phyloP scores from a whole-genome alignment of 2,113 vertebrate species.

The Rhinoptilus africanus region DNA sequence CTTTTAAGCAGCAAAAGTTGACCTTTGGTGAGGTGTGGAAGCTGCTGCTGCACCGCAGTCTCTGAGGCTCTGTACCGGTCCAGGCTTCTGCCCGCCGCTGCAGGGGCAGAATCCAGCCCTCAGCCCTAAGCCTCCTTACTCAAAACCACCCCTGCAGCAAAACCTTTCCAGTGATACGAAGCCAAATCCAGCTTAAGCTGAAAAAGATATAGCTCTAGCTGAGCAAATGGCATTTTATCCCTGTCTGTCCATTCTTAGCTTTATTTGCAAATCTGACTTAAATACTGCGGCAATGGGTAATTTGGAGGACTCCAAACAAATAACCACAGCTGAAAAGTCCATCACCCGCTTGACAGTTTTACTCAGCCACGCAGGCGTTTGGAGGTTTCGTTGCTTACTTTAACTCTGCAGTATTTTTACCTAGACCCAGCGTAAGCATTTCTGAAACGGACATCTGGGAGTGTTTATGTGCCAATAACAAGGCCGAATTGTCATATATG shows the following conservation, averaged over 20 bases:
- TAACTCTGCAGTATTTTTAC: background rate
- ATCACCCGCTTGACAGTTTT: background rate
- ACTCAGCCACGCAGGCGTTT: background rate
- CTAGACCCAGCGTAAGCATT: background rate
- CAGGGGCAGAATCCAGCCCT: background rate
- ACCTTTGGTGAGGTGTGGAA: fast-evolving
- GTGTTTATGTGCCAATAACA: background rate
- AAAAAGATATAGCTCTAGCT: background rate
- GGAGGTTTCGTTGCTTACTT: background rate
- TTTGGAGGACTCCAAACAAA: background rate
- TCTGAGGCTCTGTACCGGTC: background rate
- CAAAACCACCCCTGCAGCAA: background rate
- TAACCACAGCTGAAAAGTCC: background rate
- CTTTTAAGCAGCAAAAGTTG: background rate
- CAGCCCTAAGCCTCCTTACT: background rate
- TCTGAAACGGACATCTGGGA: background rate
- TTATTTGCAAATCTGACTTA: background rate
- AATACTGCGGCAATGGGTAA: background rate
- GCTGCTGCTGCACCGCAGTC: background rate
- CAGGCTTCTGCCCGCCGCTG: background rate
- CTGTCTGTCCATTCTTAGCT: background rate
- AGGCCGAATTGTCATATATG: background rate
- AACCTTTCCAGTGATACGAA: background rate
- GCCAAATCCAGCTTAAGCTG: conserved; percentile 12
- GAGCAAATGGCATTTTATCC: background rate